Conservation (phyloP, 1,140 invertebrate genomes). For the Drosophila auraria region DNA sequence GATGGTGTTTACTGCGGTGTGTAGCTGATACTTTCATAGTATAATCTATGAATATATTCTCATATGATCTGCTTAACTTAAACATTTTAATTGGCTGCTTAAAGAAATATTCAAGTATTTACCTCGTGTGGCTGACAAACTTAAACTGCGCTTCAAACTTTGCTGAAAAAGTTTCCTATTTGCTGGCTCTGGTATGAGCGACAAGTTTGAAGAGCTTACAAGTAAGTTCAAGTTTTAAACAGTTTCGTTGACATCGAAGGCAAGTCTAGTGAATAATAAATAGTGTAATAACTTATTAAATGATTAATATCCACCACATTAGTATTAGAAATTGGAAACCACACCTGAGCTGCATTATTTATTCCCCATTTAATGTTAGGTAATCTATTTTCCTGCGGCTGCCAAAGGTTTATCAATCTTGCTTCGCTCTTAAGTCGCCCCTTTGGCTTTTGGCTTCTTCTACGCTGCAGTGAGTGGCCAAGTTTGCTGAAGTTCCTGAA, state of each 20-base stretch:
- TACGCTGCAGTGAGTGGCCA: not conserved
- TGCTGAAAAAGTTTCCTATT: conserved; percentile 28
- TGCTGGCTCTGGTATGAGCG: conserved; percentile 6
- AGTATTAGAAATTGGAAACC: not conserved
- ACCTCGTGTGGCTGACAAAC: conserved; percentile 10
- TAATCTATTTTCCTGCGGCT: not conserved
- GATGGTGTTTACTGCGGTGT: not conserved
- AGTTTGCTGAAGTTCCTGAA: conserved; percentile 28
- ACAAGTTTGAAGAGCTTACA: conserved; percentile 15
- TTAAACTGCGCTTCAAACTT: conserved; percentile 24
- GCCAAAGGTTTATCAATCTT: conserved; percentile 13
- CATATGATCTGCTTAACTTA: conserved; percentile 3
- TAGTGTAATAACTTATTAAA: not conserved
- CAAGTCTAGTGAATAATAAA: not conserved
- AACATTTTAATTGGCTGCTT: conserved; percentile 27
- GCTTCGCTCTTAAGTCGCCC: not conserved
- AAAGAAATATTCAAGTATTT: conserved; percentile 9
- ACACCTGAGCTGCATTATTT: not conserved
- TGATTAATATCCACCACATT: not conserved
- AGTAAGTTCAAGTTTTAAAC: conserved; percentile 23
- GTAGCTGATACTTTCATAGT: not conserved
- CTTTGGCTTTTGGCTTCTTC: conserved; percentile 1
- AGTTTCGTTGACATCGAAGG: conserved; percentile 10
- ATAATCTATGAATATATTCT: not conserved
- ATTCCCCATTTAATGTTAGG: not conserved